Base-by-base conservation (phyloP, 2,113 vertebrate species). In the Gadus macrocephalus region DNA sequence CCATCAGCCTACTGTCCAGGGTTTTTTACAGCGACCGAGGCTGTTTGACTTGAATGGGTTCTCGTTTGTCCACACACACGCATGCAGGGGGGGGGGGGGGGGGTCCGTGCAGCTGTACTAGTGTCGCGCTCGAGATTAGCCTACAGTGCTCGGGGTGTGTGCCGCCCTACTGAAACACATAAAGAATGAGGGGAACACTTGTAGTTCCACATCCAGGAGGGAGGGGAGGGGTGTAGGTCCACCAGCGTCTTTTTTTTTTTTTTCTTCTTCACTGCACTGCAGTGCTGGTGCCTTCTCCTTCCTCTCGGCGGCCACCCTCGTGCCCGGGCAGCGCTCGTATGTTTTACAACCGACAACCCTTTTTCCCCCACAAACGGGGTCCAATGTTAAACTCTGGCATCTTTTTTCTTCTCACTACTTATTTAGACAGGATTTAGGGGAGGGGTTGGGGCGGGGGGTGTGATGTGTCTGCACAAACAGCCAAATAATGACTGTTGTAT, bases 141-240 rank as follows among this genome's bases (percentile, higher is more conserved):
- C 42, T 16, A 73, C 78, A 78, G 69, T 76, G 73, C 73, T 65
- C 65, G 68, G 72, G 88, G 86, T 89, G 90, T 87, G 88, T 88
- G 77, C 76, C 79, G 84, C 85, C 72, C 78, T 84, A 78, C 83
- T 86, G 80, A 88, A 68, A 81, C 42, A 28, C 67, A 8, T 19
- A 62, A 72, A 19, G 64, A 80, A 82, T 70, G 42, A 49, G 38
- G 11, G 11, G 42, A 76, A 78, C 80, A 35, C 62, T 17, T 2
- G 62, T 62, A 5, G 22, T 68, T 58, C 31, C 25, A 17, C 25
- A 25, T 25, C 25, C 25, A 3, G 63, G 35, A 35, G 9, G 16
- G 68, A 76, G 58, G 73, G n/a, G 74, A 27, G 64, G 68, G 35
- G 20, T 11, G 58, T 59, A 27, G 42, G 59, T 73, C 68, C 56